phyloP scores from a whole-genome alignment of 2,113 vertebrate species.

The Sporophila hypoxantha region DNA sequence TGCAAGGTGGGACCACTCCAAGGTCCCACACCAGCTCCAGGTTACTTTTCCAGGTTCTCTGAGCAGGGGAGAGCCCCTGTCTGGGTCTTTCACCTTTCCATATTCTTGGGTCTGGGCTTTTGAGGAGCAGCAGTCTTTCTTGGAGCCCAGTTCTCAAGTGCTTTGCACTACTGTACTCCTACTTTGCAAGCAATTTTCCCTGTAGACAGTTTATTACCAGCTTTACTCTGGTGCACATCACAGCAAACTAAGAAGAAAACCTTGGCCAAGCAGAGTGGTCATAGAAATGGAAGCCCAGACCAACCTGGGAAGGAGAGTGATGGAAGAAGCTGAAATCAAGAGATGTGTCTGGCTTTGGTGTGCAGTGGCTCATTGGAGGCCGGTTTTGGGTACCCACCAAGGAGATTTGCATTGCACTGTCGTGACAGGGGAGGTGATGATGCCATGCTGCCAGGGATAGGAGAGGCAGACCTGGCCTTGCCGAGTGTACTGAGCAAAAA shows the following conservation, averaged over 20 bases:
- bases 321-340: not conserved
- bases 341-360: not conserved
- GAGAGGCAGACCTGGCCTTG: accelerated
- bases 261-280: not conserved
- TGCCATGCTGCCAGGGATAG: accelerated
- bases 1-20: not conserved
- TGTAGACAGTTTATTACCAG: accelerated
- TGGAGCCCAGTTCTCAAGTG: not conserved
- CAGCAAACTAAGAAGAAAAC: not conserved
- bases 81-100: not conserved
- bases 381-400: accelerated
- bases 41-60: not conserved
- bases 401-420: not conserved
- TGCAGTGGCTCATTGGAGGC: accelerated
- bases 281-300: not conserved
- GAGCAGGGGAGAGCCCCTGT: not conserved
- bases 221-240: not conserved
- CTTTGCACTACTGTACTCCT: not conserved
- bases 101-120: not conserved
- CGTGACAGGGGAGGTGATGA: accelerated
- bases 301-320: no score
- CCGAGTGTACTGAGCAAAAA: accelerated
- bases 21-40: accelerated
- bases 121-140: not conserved
- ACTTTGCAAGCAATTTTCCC: accelerated